Evolutionary conservation across 2,797 vertebrate species (phyloP).

Genomic region (Anguilla marmorata): DNA sequence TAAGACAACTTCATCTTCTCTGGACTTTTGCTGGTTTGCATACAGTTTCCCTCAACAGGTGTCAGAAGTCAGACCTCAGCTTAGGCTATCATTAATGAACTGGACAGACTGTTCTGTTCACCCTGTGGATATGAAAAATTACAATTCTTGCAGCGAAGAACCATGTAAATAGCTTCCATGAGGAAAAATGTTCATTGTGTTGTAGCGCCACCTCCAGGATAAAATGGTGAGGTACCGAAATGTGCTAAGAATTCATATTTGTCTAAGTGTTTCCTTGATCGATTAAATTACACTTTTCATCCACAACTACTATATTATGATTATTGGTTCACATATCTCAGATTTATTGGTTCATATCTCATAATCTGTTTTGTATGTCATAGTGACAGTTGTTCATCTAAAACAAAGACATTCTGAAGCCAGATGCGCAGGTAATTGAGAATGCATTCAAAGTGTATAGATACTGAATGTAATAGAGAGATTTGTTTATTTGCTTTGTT

Average conservation of each 20-base stretch:
- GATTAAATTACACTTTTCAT: neutral
- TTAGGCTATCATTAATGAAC: neutral
- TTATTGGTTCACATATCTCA: neutral
- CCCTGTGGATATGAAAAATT: too few species aligned
- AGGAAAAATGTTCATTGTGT: neutral
- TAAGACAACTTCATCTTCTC: neutral
- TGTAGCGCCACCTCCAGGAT: constrained; percentile 26
- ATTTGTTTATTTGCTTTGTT: neutral
- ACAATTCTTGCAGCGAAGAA: neutral
- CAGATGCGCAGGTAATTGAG: neutral
- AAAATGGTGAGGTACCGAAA: neutral
- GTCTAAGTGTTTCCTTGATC: neutral
- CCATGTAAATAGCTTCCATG: neutral
- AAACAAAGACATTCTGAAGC: neutral
- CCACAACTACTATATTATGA: neutral
- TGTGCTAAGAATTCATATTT: neutral
- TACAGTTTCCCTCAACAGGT: too few species aligned
- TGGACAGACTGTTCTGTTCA: neutral
- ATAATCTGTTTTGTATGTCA: too few species aligned
- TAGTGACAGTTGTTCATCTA: neutral
- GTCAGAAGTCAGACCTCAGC: too few species aligned
- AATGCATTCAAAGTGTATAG: neutral
- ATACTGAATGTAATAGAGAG: neutral
- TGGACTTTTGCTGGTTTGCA: neutral
- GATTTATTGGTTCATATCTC: neutral